These are phyloP conservation scores for Oxyura jamaicensis DNA, from an alignment of 2,113 vertebrate species.

Conservation along the genomic window DNA sequence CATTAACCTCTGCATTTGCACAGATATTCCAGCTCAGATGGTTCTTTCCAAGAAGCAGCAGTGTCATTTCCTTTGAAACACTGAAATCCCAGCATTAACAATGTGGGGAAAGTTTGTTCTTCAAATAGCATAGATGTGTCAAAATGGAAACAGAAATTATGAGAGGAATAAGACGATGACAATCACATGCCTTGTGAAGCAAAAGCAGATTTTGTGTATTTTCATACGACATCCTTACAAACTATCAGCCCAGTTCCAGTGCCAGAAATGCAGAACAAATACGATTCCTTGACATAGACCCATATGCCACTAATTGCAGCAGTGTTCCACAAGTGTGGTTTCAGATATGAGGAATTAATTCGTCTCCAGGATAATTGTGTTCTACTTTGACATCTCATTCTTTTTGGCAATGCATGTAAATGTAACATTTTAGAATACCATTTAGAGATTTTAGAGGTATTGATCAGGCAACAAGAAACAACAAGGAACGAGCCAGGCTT, in stretches of 20 bases:
- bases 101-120: neutral
- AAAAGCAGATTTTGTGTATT: neutral
- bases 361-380: neutral
- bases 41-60: neutral
- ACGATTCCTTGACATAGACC: neutral
- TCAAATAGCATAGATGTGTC: neutral
- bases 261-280: neutral
- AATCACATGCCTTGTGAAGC: neutral
- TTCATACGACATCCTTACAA: neutral
- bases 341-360: neutral
- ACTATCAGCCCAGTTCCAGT: neutral
- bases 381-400: neutral
- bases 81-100: neutral
- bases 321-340: neutral
- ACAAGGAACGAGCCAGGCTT: neutral
- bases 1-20: neutral
- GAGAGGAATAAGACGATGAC: neutral
- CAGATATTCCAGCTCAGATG: neutral
- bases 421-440: neutral
- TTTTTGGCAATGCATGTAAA: neutral
- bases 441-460: neutral
- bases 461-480: neutral
- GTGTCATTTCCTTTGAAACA: neutral
- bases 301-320: neutral
- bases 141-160: neutral